Evolutionary conservation across 2,888 invertebrate species (phyloP), one percentile per base, ranked within the genome.

Genomic region (Molanna angustata): DNA sequence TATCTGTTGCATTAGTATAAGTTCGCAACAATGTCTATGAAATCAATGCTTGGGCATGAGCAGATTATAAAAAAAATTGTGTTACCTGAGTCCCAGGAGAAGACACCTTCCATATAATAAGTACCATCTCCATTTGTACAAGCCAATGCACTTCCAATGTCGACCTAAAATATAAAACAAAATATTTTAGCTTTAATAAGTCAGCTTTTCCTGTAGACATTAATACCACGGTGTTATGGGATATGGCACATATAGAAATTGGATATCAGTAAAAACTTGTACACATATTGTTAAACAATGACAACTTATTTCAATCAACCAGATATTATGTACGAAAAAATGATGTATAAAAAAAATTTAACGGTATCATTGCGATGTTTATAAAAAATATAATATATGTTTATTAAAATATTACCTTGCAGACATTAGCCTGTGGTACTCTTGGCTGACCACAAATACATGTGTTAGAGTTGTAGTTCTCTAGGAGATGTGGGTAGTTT

Each of bases 91-190:
- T 90, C 90, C 77, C 85, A 85, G 21, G 85, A 84, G 72, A 85
- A 90, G 57, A 90, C 74, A 51, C 90, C 91, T 62, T 84, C 77
- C 18, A 92, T 74, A 4, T 83, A 82, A 65, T 83, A 87, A 57
- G 78, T 79, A 11, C 83, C 85, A 57, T 85, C 80, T 2, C 83
- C 84, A 7, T 79, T 80, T 9, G 85, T 83, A 66, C 91, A 92
- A 4, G 90, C 90, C 42, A 92, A 71, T 1, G 90, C 91, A 61
- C 89, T 88, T 42, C 92, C 92, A 47, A 83, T 79, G 66, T 91
- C 91, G 4, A 76, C 76, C 77, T 77, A 65, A 0, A 66, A 61
- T n/a, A n/a, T n/a, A n/a, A n/a, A n/a, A n/a, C n/a, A n/a, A n/a
- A n/a, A n/a, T n/a, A n/a, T n/a, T n/a, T n/a, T n/a, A n/a, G n/a